These are phyloP conservation scores for Cyprinodon diabolis DNA, from an alignment of 2,797 vertebrate species.

Conservation along the genomic window DNA sequence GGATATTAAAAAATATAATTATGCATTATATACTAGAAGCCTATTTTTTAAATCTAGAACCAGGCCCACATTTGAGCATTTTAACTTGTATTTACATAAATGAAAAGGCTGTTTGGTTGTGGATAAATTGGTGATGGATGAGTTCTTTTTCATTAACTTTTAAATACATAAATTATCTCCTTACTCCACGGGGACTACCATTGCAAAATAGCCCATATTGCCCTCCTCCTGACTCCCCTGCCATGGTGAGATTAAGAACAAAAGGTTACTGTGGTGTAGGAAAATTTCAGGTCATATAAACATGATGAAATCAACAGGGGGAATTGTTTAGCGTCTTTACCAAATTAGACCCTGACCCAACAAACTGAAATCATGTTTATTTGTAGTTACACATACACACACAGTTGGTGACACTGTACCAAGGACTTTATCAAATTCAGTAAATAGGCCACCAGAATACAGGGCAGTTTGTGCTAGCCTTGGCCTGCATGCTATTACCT, in stretches of 20 bases:
- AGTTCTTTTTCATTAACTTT: neutral
- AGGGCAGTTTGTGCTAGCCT: constrained; percentile 3
- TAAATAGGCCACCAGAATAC: constrained; percentile 2
- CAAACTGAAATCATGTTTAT: constrained; percentile 38
- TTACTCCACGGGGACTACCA: neutral
- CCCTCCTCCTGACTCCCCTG: neutral
- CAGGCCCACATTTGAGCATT: neutral
- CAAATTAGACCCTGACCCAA: constrained; percentile 43
- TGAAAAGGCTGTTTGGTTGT: neutral
- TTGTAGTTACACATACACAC: constrained; percentile 32
- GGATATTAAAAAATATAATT: neutral
- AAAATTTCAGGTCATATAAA: constrained; percentile 55
- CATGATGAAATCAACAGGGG: constrained; percentile 36
- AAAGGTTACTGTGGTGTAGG: constrained; percentile 56
- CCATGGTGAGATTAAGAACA: constrained; percentile 37
- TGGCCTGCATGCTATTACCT: neutral
- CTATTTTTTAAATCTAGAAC: neutral
- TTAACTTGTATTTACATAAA: neutral
- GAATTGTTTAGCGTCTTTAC: constrained; percentile 47
- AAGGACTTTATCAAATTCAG: constrained; percentile 9
- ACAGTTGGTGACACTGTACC: neutral
- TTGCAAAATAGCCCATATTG: constrained; percentile 28
- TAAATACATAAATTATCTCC: neutral
- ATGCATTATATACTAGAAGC: neutral
- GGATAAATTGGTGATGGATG: neutral